phyloP scores from a whole-genome alignment of 2,113 vertebrate species.

The Oplegnathus fasciatus region DNA sequence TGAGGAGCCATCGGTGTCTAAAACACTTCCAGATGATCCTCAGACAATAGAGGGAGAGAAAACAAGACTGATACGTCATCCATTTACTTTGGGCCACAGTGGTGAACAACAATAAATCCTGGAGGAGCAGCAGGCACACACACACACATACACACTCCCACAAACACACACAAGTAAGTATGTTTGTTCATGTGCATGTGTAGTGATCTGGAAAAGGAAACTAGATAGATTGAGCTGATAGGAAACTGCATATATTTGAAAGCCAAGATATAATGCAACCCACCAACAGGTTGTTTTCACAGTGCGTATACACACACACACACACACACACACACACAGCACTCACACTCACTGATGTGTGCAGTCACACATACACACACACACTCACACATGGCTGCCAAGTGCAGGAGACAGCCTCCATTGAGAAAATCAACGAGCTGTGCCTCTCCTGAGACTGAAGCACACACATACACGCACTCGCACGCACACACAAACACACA shows the following conservation, averaged over 20 bases:
- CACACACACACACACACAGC: conserved; percentile 32
- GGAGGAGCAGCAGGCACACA: conserved; percentile 23
- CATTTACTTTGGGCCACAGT: conserved; percentile 79
- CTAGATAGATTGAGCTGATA: conserved; percentile 80
- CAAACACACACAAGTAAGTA: conserved; percentile 38
- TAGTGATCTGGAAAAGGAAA: conserved; percentile 78
- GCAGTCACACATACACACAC: conserved; percentile 17
- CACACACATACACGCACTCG: conserved; percentile 12
- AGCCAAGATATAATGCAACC: conserved; percentile 77
- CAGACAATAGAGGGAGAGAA: conserved; percentile 77
- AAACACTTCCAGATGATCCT: conserved; percentile 85
- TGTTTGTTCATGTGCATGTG: conserved; percentile 78
- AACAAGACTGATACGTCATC: conserved; percentile 72
- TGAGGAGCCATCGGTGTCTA: conserved; percentile 63
- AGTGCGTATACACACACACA: conserved; percentile 38
- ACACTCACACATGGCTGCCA: conserved; percentile 42
- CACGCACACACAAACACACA: conserved; percentile 20
- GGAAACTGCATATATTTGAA: conserved; percentile 68
- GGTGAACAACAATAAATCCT: conserved; percentile 76
- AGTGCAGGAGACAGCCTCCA: conserved; percentile 82
- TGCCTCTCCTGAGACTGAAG: conserved; percentile 74
- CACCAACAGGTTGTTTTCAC: conserved; percentile 77
- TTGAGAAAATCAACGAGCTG: conserved; percentile 83
- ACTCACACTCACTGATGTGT: not conserved
- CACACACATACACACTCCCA: conserved; percentile 37